Percentiles rank a stretch among this genome's conserved stretches.
Conservation (phyloP, 2,888 invertebrate genomes). For the Rhingia rostrata region DNA sequence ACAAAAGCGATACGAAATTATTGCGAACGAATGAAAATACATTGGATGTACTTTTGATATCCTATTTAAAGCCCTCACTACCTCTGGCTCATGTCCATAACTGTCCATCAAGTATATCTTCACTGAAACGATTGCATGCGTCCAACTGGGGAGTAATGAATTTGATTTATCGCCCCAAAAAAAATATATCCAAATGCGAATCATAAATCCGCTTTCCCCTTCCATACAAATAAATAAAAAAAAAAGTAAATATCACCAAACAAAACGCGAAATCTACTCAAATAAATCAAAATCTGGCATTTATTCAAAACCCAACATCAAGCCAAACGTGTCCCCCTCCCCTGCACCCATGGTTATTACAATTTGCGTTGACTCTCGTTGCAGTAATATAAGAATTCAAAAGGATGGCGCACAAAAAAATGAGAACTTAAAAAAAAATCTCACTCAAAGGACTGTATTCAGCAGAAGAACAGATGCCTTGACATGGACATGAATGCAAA, state of each 20-base stretch:
- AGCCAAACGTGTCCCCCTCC: constrained; percentile 23
- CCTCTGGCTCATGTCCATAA: constrained; percentile 32
- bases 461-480: constrained; percentile 70
- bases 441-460: constrained; percentile 46
- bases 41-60: too few species aligned
- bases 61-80: too few species aligned
- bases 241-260: not conserved
- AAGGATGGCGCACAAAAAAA: not conserved
- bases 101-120: constrained; percentile 31
- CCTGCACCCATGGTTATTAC: constrained; percentile 38
- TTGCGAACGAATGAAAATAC: too few species aligned
- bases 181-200: constrained; percentile 63
- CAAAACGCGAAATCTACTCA: constrained; percentile 12
- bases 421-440: not conserved
- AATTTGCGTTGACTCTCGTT: constrained; percentile 25
- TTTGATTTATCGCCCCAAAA: constrained; percentile 61
- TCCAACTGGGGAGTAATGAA: constrained; percentile 55
- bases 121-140: constrained; percentile 44
- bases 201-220: constrained; percentile 62
- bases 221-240: constrained; percentile 13
- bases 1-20: too few species aligned
- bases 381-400: constrained; percentile 50
- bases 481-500: constrained; percentile 73
- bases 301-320: constrained; percentile 66
- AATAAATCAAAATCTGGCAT: constrained; percentile 72